Conservation (phyloP, 2,113 vertebrate genomes). For the Columbina picui region DNA sequence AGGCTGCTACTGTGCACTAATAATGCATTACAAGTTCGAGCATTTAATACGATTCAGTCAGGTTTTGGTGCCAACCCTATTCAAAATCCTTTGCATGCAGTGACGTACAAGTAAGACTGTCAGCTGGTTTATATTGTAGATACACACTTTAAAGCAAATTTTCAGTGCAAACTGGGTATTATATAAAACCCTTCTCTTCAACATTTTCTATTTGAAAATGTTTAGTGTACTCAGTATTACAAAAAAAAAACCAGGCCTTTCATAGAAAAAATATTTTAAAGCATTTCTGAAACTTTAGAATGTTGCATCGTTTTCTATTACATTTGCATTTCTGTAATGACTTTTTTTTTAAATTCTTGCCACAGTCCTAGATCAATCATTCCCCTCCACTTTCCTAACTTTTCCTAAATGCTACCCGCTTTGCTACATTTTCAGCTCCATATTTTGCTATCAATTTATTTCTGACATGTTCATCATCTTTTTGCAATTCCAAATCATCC, state of each 20-base stretch:
- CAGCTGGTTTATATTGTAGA: neutral
- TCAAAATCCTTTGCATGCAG: neutral
- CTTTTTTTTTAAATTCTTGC: neutral
- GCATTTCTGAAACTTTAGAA: neutral
- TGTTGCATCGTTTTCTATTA: neutral
- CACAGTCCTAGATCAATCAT: neutral
- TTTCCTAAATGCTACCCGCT: slow-evolving; percentile 74
- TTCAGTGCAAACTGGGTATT: neutral
- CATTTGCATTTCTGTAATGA: neutral
- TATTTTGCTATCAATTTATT: slow-evolving; percentile 74
- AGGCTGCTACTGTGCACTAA: neutral
- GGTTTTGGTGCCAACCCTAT: neutral
- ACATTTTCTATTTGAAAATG: neutral
- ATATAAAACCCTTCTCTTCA: neutral
- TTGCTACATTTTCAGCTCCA: slow-evolving; percentile 79
- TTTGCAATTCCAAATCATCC: slow-evolving; percentile 79
- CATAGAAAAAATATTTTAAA: neutral
- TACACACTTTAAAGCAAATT: neutral
- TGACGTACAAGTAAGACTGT: neutral
- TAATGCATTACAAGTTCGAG: neutral
- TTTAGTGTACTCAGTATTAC: neutral
- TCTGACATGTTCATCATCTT: slow-evolving; percentile 51
- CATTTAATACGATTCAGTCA: neutral
- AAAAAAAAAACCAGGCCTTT: neutral
- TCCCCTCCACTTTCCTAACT: slow-evolving; percentile 39